Evolutionary conservation across 2,888 invertebrate species (phyloP).

Genomic region (Aromia moschata): DNA sequence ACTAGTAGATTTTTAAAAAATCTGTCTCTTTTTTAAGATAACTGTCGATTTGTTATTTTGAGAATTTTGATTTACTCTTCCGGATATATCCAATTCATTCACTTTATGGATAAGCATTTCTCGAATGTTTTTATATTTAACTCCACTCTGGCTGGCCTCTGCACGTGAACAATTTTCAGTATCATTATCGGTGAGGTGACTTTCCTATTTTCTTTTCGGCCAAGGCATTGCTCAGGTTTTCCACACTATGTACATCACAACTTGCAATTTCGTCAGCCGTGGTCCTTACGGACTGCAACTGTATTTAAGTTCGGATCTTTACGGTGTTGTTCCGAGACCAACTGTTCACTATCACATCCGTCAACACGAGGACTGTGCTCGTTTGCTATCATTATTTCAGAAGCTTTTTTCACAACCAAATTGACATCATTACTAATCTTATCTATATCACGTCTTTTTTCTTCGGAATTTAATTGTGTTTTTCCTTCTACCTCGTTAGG

Average conservation of each 20-base stretch:
- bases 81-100: conserved; percentile 24
- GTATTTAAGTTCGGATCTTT: conserved; percentile 2
- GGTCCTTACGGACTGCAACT: not conserved
- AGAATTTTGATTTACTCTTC: not conserved
- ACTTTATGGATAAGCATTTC: conserved; percentile 22
- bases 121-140: not conserved
- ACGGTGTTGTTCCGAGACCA: not conserved
- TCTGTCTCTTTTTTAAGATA: conserved; percentile 36
- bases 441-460: conserved; percentile 1
- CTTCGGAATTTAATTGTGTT: not conserved
- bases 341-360: conserved; percentile 1
- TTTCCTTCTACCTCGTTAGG: not conserved
- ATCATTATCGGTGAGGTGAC: not conserved
- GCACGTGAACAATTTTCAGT: no score
- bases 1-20: conserved; percentile 38
- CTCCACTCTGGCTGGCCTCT: no score
- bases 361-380: not conserved
- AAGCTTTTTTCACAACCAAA: no score
- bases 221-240: conserved; percentile 7
- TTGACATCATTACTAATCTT: not conserved
- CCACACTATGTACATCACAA: conserved; percentile 13
- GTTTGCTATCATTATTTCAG: no score
- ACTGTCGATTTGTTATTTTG: conserved; percentile 18
- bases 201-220: conserved; percentile 3
- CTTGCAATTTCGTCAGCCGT: not conserved